Evolutionary conservation across 2,113 vertebrate species (phyloP).

Genomic region (Morone saxatilis): DNA sequence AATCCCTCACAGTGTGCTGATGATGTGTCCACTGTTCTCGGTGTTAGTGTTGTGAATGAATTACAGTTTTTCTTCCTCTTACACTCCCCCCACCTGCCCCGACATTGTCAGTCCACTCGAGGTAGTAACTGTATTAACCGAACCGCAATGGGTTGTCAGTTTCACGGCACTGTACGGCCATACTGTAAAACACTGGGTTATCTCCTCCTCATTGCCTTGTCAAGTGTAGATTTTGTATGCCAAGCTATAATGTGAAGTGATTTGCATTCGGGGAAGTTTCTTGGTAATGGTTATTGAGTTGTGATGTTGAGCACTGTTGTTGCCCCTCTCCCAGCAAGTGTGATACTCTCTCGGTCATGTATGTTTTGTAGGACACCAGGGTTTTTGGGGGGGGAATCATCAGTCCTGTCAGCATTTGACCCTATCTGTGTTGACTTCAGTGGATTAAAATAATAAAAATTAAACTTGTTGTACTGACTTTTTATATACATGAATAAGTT

Average conservation of each 20-base stretch:
- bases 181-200: conserved; percentile 50
- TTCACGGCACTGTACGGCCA: conserved; percentile 12
- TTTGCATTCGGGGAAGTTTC: conserved; percentile 66
- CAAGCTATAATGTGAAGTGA: conserved; percentile 76
- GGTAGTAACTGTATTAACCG: conserved; percentile 41
- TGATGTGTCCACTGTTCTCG: conserved; percentile 73
- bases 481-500: neutral
- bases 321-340: conserved; percentile 70
- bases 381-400: conserved; percentile 54
- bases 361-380: conserved; percentile 77
- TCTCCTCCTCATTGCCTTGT: conserved; percentile 70
- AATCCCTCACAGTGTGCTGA: conserved; percentile 68
- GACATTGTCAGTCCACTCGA: conserved; percentile 23
- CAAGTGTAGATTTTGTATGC: conserved; percentile 71
- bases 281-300: conserved; percentile 69
- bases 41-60: conserved; percentile 79
- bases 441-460: conserved; percentile 81
- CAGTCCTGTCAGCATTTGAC: conserved; percentile 73
- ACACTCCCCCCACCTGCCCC: conserved; percentile 8
- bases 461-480: neutral
- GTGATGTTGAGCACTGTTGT: conserved; percentile 74
- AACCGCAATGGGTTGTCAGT: conserved; percentile 27
- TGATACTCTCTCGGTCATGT: conserved; percentile 75
- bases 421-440: conserved; percentile 80
- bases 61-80: conserved; percentile 44